These are phyloP conservation scores for Pterocles orientalis DNA, from an alignment of 2,113 vertebrate species.

Conservation along the genomic window DNA sequence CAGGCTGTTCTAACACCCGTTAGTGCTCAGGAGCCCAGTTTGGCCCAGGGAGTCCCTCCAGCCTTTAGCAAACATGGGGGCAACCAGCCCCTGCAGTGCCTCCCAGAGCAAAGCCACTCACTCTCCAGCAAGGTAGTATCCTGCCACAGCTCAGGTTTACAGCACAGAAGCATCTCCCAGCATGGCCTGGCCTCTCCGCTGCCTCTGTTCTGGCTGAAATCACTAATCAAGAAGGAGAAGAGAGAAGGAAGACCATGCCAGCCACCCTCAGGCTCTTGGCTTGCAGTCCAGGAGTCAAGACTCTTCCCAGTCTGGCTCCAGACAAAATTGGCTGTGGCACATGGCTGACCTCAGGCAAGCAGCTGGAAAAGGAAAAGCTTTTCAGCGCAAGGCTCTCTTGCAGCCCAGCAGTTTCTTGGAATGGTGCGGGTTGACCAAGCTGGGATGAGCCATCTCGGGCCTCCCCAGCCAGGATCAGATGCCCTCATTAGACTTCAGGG, in stretches of 20 bases:
- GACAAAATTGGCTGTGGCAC: neutral
- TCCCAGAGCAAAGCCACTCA: neutral
- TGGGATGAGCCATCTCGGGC: neutral
- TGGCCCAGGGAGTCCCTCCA: neutral
- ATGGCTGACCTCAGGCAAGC: constrained; percentile 4
- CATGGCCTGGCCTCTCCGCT: neutral
- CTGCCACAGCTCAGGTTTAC: neutral
- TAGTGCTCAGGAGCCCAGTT: neutral
- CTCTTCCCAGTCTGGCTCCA: neutral
- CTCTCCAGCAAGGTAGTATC: accelerated
- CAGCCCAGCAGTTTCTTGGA: neutral
- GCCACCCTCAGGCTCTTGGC: constrained; percentile 17
- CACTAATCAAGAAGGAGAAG: neutral
- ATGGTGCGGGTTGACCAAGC: neutral
- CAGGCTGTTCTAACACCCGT: neutral
- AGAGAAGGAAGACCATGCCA: neutral
- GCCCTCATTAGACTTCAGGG: neutral
- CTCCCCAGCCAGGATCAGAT: neutral
- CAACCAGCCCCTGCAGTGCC: neutral
- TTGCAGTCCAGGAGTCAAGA: neutral
- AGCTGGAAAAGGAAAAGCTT: neutral
- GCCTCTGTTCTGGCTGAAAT: constrained; percentile 20
- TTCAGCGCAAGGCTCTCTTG: neutral
- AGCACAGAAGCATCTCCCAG: neutral
- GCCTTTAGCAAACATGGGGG: neutral